phyloP scores from a whole-genome alignment of 2,888 invertebrate genomes.

The Scaptomyza polygonia region DNA sequence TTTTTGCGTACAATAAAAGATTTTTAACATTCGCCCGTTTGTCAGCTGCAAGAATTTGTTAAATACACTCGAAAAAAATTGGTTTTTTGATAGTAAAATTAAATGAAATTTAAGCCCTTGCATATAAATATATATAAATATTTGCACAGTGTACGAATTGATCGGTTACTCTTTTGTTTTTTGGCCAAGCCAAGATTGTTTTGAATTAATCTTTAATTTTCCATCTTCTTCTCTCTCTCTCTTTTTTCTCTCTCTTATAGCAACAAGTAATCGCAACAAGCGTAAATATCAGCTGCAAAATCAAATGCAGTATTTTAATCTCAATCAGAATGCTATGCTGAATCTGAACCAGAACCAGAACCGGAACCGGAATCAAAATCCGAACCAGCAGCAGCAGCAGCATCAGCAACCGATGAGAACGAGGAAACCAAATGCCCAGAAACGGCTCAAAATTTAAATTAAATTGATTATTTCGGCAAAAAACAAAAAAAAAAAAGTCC shows the following conservation, averaged over 20 bases:
- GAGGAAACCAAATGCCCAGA: conserved; percentile 60
- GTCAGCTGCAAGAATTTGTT: conserved; percentile 31
- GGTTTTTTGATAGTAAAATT: no score
- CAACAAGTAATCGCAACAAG: conserved; percentile 24
- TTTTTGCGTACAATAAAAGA: conserved; percentile 34
- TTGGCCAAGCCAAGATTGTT: conserved; percentile 30
- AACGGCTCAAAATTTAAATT: conserved; percentile 72
- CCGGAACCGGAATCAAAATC: neutral
- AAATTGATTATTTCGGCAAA: conserved; percentile 66
- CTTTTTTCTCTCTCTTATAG: conserved; percentile 23
- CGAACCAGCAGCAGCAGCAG: conserved; percentile 15
- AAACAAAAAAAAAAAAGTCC: conserved; percentile 25
- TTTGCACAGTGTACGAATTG: no score
- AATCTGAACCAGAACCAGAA: neutral
- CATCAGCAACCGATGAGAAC: conserved; percentile 13
- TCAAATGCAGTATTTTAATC: conserved; percentile 27
- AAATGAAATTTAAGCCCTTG: no score
- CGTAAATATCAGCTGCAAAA: conserved; percentile 37
- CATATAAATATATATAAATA: no score
- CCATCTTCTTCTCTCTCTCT: neutral
- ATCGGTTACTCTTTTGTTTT: conserved; percentile 15
- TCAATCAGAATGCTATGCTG: neutral
- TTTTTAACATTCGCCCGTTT: conserved; percentile 40
- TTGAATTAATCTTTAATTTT: conserved; percentile 58
- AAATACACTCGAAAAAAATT: conserved; percentile 2